Percentiles rank a stretch among this genome's conserved stretches.
Conservation (phyloP, 2,113 vertebrate genomes). For the Gracilinanus agilis region DNA sequence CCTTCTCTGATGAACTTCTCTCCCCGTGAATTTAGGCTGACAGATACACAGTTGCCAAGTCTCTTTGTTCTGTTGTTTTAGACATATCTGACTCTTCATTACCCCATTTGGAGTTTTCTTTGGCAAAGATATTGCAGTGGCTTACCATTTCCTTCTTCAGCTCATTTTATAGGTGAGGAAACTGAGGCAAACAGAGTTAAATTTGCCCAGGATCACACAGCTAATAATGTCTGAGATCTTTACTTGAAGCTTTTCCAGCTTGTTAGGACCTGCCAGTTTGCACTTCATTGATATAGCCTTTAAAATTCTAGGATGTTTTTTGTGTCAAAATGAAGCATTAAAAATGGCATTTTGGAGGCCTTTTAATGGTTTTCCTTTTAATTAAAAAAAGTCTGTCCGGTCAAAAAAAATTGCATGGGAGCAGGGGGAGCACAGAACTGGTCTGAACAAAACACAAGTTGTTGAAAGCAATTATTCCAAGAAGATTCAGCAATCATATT, state of each 20-base stretch:
- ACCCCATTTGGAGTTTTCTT: too few species aligned
- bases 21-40: not conserved
- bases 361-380: not conserved
- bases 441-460: not conserved
- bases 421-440: not conserved
- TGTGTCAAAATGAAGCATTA: not conserved
- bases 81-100: too few species aligned
- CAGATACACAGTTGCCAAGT: not conserved
- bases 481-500: slow-evolving; percentile 26
- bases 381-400: not conserved
- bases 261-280: not conserved
- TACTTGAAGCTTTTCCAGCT: not conserved
- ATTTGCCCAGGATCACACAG: too few species aligned
- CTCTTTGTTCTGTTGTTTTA: too few species aligned
- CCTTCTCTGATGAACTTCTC: not conserved
- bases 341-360: not conserved
- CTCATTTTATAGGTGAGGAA: too few species aligned
- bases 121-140: too few species aligned
- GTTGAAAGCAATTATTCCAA: slow-evolving; percentile 32
- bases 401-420: slow-evolving; percentile 1
- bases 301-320: not conserved
- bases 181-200: too few species aligned
- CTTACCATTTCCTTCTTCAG: too few species aligned
- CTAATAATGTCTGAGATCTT: not conserved
- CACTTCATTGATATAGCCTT: not conserved